A percentile compares a stretch with the other conserved stretches of the same genome.
These are phyloP conservation scores for Cyclina sinensis DNA, from an alignment of 1,140 invertebrate genomes.

Conservation along the genomic window DNA sequence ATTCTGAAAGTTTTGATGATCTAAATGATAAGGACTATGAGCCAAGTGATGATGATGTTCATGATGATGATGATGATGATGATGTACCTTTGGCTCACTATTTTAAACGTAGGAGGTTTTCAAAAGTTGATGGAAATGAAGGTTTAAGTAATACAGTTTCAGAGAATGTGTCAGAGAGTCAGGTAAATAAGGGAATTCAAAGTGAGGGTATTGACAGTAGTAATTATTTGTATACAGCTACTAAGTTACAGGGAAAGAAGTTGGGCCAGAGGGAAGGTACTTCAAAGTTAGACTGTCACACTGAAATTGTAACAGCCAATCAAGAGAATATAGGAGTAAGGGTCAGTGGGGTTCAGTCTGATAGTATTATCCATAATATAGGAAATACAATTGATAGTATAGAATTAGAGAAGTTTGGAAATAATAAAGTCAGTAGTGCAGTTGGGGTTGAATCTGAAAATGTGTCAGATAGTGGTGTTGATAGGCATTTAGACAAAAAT, in stretches of 20 bases:
- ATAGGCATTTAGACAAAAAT: background rate
- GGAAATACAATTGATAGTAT: background rate
- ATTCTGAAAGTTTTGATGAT: conserved; percentile 13
- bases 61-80: background rate
- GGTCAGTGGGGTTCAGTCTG: no score
- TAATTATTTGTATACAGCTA: no score
- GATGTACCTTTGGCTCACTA: background rate
- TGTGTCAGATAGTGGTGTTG: background rate
- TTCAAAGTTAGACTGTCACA: no score
- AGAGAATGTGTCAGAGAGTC: no score
- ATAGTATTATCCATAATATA: background rate
- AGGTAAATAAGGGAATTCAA: no score
- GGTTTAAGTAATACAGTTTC: no score
- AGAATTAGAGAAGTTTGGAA: background rate
- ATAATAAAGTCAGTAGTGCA: background rate
- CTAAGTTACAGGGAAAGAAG: no score
- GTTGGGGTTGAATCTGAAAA: background rate
- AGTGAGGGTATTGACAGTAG: no score
- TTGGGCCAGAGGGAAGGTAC: no score
- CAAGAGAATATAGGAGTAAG: no score
- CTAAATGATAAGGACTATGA: background rate
- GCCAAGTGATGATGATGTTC: background rate
- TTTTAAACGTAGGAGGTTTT: background rate
- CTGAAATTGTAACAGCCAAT: no score
- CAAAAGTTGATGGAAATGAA: background rate